Evolutionary conservation across 2,797 vertebrate species (phyloP).

Genomic region (Lateolabrax maculatus): DNA sequence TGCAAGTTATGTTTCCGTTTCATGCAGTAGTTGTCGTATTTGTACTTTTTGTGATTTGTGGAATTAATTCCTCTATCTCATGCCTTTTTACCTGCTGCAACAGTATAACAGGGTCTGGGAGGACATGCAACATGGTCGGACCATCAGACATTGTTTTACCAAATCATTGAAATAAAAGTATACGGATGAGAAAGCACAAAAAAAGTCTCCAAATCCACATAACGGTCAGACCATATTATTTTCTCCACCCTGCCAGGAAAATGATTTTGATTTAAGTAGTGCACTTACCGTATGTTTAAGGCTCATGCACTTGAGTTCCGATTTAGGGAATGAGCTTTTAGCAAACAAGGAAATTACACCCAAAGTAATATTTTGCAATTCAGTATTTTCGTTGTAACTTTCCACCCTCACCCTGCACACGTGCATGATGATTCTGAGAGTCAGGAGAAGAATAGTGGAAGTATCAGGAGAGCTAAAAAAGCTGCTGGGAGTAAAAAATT

Average conservation of each 20-base stretch:
- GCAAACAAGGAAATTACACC: conserved; percentile 25
- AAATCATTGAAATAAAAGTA: not conserved
- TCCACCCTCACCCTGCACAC: not conserved
- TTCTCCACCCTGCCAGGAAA: conserved; percentile 25
- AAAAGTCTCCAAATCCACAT: not conserved
- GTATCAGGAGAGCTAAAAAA: not conserved
- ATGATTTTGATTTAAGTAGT: not conserved
- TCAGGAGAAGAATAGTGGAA: not conserved
- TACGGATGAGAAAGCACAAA: not conserved
- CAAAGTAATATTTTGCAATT: conserved; percentile 23
- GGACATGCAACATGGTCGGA: not conserved
- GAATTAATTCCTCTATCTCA: not conserved
- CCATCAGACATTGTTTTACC: not conserved
- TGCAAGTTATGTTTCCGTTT: not conserved
- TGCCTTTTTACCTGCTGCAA: not conserved
- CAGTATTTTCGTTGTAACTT: conserved; percentile 29
- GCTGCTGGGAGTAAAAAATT: too few species aligned
- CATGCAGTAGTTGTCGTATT: not conserved
- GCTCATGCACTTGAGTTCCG: conserved; percentile 27
- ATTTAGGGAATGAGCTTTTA: conserved; percentile 28
- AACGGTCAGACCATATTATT: conserved; percentile 1
- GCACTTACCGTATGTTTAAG: conserved; percentile 34
- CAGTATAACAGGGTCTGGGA: not conserved
- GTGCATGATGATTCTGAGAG: not conserved
- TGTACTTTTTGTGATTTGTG: not conserved